Conservation (phyloP, 2,797 vertebrate genomes). For the Choloepus didactylus region DNA sequence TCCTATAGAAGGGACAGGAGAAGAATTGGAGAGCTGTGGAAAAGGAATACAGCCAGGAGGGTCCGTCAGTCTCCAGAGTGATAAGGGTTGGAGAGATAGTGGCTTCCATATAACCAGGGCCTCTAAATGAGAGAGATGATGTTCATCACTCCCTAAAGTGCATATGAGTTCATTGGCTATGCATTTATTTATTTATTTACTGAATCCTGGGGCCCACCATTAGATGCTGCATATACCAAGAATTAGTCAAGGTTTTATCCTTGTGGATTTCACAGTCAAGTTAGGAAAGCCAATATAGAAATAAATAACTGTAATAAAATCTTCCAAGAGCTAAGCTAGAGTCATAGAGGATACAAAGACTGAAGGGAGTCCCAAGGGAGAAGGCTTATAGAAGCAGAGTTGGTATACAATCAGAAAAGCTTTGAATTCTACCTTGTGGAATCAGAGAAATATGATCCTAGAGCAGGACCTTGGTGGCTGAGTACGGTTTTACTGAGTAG, state of each 20-base stretch:
- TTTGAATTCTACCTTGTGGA: background rate
- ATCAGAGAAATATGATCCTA: background rate
- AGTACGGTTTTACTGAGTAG: background rate
- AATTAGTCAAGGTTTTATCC: background rate
- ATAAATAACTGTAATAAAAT: slow-evolving; percentile 18
- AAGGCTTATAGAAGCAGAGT: background rate
- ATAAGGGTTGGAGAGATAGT: background rate
- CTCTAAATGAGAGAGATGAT: background rate
- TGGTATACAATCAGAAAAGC: no score
- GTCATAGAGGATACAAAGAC: background rate
- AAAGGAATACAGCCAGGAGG: background rate
- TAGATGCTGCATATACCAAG: background rate
- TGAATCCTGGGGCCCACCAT: background rate
- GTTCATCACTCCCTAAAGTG: background rate
- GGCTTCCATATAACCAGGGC: background rate
- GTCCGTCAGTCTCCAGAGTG: background rate
- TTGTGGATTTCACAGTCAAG: background rate
- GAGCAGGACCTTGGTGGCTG: background rate
- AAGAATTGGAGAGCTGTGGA: background rate
- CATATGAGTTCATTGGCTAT: background rate
- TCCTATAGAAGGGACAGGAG: background rate
- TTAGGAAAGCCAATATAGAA: background rate
- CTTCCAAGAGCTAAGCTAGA: background rate
- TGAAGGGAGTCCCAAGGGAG: background rate
- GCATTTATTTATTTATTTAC: background rate